Base-by-base conservation (phyloP, 2,113 vertebrate species). In the Bufo gargarizans region DNA sequence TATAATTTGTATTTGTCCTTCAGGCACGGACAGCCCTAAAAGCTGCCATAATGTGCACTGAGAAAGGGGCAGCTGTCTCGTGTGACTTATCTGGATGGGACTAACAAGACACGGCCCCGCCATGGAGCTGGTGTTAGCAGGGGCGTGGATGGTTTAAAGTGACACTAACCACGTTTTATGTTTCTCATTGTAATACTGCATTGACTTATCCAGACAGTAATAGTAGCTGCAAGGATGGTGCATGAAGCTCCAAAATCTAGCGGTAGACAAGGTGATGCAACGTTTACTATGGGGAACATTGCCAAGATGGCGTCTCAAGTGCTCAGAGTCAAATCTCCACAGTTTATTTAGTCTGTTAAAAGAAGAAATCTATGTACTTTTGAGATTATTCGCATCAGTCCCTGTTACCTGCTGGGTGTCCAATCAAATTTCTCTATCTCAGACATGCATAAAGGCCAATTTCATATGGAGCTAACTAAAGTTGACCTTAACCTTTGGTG, bases 1-100 rank as follows among this genome's bases (percentile, higher is more conserved):
- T 91, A 92, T 90, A 91, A 93, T 93, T 94, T 94, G 95, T 95
- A 94, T 96, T 96, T 93, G 93, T 93, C 93, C 93, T 91, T 89
- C 50, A 56, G 92, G 92, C 91, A 90, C 92, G 94, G 92, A 77
- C 93, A 93, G 90, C 89, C 92, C 91, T 91, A 91, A 92, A 92
- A 89, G 86, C 92, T 67, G 88, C 89, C 90, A 92, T 74, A 87
- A 96, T 81, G 67, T 71, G 90, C 90, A 90, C 91, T 91, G 85
- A 86, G 85, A 90, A 91, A 92, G 13, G 78, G 90, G 93, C 93
- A 95, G 94, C 94, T 95, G 95, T 94, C 95, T 94, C 0, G 69
- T 33, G 91, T 91, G 87, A 91, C 91, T 95, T 91, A 95, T 93
- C 90, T 93, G 91, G 93, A 92, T 88, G 78, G 92, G 93, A 90